Evolutionary conservation across 2,888 invertebrate species (phyloP), one percentile per base, ranked within the genome.

Genomic region (Synanthedon tipuliformis): DNA sequence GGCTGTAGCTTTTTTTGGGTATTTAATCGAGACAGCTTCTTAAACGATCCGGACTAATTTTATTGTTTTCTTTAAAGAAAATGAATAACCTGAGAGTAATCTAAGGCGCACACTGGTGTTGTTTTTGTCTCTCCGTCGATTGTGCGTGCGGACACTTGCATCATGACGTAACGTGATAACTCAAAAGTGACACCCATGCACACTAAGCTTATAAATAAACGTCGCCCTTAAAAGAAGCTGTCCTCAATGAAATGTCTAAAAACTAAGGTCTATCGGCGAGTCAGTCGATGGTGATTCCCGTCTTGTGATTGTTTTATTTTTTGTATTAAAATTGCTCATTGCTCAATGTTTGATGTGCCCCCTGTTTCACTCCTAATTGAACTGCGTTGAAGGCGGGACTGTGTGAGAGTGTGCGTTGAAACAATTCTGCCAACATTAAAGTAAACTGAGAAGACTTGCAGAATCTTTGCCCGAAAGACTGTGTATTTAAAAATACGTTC

Each of bases 241-340:
- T 34, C 2, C 10, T 10, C 34, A 34, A 34, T 34, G 2, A 7
- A 34, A 34, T 34, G 10, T 10, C 8, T 10, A 34, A 34, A 34
- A 7, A 34, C 34, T 2, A 10, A 34, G 34, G 34, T 34, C 34
- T 34, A 34, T 34, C 10, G 34, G 34, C 34, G 34, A 34, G 34
- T 34, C 18, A n/a, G n/a, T n/a, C 34, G 34, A 34, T 34, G 8
- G 34, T 34, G 7, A 34, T 77, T 72, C 75, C 66, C 63, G 53
- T 62, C 61, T 66, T 62, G 58, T 65, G 71, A 66, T 80, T 77
- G 60, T 72, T 81, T 18, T 18, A n/a, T 18, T 18, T 18, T 50
- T 81, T 77, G 65, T 65, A 80, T 34, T 73, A 73, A 77, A 75
- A 78, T 84, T 86, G 85, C 86, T 86, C 86, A 85, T 83, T 73